These are phyloP conservation scores for Octomys mimax DNA, from an alignment of 2,797 vertebrate genomes.

Conservation along the genomic window DNA sequence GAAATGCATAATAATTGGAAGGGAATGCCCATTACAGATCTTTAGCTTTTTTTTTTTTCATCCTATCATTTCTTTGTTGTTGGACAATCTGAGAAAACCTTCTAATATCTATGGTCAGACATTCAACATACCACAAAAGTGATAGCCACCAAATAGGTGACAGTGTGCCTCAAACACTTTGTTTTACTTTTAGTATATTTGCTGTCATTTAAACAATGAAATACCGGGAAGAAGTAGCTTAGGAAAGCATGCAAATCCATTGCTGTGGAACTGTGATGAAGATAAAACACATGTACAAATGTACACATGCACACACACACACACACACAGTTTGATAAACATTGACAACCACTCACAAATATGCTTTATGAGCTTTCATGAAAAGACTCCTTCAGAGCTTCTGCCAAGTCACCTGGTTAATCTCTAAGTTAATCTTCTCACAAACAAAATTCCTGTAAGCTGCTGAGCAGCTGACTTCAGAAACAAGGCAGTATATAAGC, in stretches of 20 bases:
- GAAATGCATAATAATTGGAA: background rate
- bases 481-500: background rate
- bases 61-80: background rate
- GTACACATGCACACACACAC: background rate
- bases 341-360: slow-evolving; percentile 20
- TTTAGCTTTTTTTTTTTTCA: background rate
- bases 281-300: background rate
- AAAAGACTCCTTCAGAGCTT: slow-evolving; percentile 50
- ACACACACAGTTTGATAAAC: background rate
- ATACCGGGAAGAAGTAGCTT: slow-evolving; percentile 1
- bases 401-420: slow-evolving; percentile 74
- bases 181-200: background rate
- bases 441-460: slow-evolving; percentile 42
- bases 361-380: slow-evolving; percentile 57
- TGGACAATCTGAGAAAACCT: background rate
- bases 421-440: slow-evolving; percentile 73
- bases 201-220: slow-evolving; percentile 14
- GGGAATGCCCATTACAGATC: background rate
- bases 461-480: background rate
- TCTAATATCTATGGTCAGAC: background rate
- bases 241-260: background rate
- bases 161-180: background rate
- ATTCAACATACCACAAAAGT: background rate
- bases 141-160: background rate
- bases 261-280: background rate